phyloP scores from a whole-genome alignment of 1,140 invertebrate species.

The Andrena cerasifolii region DNA sequence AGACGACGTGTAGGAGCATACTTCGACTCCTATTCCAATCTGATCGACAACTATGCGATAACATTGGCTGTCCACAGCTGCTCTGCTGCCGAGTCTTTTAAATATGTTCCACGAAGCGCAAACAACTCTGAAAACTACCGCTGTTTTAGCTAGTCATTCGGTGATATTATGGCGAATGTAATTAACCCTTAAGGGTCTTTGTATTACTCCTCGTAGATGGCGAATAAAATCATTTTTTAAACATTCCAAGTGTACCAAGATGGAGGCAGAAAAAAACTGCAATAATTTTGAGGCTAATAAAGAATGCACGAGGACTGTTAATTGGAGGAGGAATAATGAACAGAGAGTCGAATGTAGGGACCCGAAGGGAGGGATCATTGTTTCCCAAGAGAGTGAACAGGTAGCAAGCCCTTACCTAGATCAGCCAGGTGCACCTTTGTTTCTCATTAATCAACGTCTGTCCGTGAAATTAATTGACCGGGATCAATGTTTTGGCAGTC shows the following conservation, averaged over 20 bases:
- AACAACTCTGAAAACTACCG: background rate
- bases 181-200: no score
- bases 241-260: background rate
- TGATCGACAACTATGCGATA: conserved; percentile 46
- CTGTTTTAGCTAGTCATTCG: no score
- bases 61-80: background rate
- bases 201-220: no score
- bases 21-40: conserved; percentile 34
- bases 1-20: conserved; percentile 36
- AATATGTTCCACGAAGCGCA: background rate
- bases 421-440: conserved; percentile 29
- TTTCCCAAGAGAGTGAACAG: conserved; percentile 56
- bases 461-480: conserved; percentile 55
- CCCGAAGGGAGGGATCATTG: conserved; percentile 56
- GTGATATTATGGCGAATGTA: no score
- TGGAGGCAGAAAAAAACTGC: background rate
- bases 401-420: conserved; percentile 41
- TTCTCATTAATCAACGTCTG: conserved; percentile 68
- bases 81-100: background rate
- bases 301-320: no score
- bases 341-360: conserved; percentile 8
- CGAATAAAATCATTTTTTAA: no score
- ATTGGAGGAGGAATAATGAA: background rate
- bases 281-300: no score
- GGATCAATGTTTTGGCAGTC: conserved; percentile 66